Evolutionary conservation across 2,888 invertebrate genomes (phyloP), one percentile per base, ranked within the genome.

Genomic region (Synergus laeviventris): DNA sequence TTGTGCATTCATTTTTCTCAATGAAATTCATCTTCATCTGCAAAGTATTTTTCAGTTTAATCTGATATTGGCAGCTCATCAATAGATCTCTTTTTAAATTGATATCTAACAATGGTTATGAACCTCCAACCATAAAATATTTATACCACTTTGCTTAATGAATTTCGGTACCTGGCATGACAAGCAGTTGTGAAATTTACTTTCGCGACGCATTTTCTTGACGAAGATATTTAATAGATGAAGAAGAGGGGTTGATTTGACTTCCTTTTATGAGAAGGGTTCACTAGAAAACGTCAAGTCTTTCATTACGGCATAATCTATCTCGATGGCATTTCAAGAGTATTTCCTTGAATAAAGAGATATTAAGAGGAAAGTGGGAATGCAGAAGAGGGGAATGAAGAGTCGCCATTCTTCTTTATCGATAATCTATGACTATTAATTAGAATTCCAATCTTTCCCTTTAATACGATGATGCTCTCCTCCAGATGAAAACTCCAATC

Each of bases 391-490:
- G 76, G 73, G 78, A 75, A 81, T 77, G 76, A 21, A 38, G 39
- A 79, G 77, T 81, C 77, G 76, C 79, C 81, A 77, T 79, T 80
- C 73, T 66, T 31, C 79, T 80, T 83, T 81, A 82, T 83, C 84
- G 83, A 87, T 84, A 84, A 88, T 84, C 83, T 76, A 81, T 81
- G 82, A 82, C 85, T 84, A 86, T 87, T 87, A 88, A 87, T 88
- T 87, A 86, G 83, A 86, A 87, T 87, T 88, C 86, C 88, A 85
- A 87, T 87, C 86, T 82, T 82, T 81, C 83, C 79, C 85, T 84
- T 83, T 82, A 84, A 85, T 82, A 80, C 82, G 83, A 78, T 79
- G 79, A 49, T 9, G 39, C 5, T 5, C 24, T 24, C 24, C 7
- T 11, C 24, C 5, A 45, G 1, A 16, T 16, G 1, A 45, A 45